phyloP scores from a whole-genome alignment of 2,888 invertebrate species.

The Hesperia comma region DNA sequence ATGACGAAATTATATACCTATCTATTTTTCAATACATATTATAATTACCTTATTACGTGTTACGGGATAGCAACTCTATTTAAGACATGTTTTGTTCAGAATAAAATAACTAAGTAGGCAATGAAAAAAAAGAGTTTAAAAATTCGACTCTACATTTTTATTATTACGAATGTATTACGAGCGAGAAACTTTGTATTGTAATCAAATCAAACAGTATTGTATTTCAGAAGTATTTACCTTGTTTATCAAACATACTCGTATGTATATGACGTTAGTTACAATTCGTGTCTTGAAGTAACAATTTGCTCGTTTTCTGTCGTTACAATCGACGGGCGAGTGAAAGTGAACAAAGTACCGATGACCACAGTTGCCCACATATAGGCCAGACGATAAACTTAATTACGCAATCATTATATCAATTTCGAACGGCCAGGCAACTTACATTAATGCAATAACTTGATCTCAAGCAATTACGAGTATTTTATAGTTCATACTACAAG shows the following conservation, averaged over 20 bases:
- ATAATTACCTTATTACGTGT: too few relatives aligned
- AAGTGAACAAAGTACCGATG: conserved; percentile 60
- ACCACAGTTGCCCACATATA: conserved; percentile 43
- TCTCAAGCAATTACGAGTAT: not conserved
- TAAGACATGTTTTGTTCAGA: too few relatives aligned
- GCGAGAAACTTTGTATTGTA: too few relatives aligned
- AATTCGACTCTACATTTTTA: too few relatives aligned
- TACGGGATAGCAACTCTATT: too few relatives aligned
- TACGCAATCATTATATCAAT: conserved; percentile 43
- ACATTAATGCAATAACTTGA: conserved; percentile 27
- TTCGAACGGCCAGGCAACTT: conserved; percentile 27
- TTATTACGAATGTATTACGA: too few relatives aligned
- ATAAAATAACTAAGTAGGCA: too few relatives aligned
- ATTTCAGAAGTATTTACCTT: too few relatives aligned
- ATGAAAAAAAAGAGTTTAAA: too few relatives aligned
- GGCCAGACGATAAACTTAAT: conserved; percentile 43
- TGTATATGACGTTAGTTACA: not conserved
- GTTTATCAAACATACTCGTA: not conserved
- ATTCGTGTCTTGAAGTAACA: conserved; percentile 10
- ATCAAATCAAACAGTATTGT: too few relatives aligned
- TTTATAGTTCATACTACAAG: not conserved
- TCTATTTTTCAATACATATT: too few relatives aligned
- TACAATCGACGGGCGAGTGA: conserved; percentile 55
- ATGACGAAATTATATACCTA: too few relatives aligned
- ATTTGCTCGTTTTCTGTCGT: conserved; percentile 43